Evolutionary conservation across 2,797 vertebrate genomes (phyloP).

Genomic region (Chloroceryle amazona): DNA sequence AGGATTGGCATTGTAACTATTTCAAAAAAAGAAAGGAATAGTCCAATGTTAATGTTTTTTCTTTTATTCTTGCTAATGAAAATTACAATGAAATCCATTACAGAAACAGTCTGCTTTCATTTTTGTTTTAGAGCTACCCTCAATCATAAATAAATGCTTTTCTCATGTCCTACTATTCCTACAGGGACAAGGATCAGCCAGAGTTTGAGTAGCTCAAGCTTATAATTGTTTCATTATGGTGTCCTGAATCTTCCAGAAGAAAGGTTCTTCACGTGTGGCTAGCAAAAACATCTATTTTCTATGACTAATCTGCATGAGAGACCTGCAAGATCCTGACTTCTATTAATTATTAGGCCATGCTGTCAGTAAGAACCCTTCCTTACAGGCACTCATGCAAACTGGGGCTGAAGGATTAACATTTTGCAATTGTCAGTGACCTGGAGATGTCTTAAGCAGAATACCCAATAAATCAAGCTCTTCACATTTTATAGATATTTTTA

Average conservation of each 20-base stretch:
- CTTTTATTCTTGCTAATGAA: neutral
- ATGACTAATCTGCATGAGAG: neutral
- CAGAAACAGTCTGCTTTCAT: neutral
- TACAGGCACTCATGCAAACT: neutral
- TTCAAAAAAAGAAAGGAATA: neutral
- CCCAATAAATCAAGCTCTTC: neutral
- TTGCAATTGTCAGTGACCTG: neutral
- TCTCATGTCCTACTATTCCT: neutral
- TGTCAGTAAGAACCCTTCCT: neutral
- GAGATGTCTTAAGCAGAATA: neutral
- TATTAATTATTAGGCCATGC: neutral
- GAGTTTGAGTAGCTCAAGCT: neutral
- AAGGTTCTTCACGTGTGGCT: neutral
- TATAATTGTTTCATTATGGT: conserved; percentile 6
- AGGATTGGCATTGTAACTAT: neutral
- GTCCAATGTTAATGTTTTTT: neutral
- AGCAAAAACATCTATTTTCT: neutral
- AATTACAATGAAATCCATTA: neutral
- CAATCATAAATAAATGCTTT: neutral
- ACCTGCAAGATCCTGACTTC: neutral
- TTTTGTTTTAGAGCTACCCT: neutral
- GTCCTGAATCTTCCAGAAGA: neutral
- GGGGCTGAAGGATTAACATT: neutral
- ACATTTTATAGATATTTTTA: neutral
- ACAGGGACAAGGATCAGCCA: neutral